Conservation (phyloP, 2,888 invertebrate genomes). For the Gryllus longicercus region DNA sequence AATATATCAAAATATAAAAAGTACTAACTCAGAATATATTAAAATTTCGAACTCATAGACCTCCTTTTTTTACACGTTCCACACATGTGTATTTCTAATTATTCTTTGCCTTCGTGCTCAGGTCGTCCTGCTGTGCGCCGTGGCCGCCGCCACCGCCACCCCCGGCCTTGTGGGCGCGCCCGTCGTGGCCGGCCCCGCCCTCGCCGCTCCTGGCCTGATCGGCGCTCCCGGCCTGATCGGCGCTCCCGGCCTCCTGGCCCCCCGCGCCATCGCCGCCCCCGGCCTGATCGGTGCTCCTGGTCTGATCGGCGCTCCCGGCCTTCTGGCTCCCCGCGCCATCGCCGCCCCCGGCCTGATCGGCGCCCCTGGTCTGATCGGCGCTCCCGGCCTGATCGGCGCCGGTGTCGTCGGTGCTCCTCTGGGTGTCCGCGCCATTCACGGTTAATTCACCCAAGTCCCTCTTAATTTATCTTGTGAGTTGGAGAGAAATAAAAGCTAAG, state of each 20-base stretch:
- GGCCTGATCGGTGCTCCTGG: not conserved
- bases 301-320: not conserved
- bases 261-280: too few species aligned
- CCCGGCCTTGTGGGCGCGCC: not conserved
- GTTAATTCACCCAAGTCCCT: not conserved
- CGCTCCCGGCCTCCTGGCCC: too few species aligned
- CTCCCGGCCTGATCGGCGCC: not conserved
- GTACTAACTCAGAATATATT: too few species aligned
- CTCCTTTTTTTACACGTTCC: too few species aligned
- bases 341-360: not conserved
- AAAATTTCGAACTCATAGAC: too few species aligned
- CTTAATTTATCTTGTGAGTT: too few species aligned
- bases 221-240: not conserved
- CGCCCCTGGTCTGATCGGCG: not conserved
- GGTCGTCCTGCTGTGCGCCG: too few species aligned
- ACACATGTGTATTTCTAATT: too few species aligned
- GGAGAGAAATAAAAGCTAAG: too few species aligned
- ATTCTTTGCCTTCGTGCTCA: too few species aligned
- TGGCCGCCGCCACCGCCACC: too few species aligned
- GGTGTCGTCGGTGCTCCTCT: not conserved
- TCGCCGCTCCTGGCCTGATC: not conserved
- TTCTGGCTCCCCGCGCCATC: not conserved
- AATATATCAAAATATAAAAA: too few species aligned
- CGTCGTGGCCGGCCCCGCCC: not conserved
- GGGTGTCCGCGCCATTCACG: not conserved